A percentile compares a stretch with the other conserved stretches of the same genome.
Evolutionary conservation across 2,888 invertebrate genomes (phyloP).

Genomic region (Pelosia muscerda): DNA sequence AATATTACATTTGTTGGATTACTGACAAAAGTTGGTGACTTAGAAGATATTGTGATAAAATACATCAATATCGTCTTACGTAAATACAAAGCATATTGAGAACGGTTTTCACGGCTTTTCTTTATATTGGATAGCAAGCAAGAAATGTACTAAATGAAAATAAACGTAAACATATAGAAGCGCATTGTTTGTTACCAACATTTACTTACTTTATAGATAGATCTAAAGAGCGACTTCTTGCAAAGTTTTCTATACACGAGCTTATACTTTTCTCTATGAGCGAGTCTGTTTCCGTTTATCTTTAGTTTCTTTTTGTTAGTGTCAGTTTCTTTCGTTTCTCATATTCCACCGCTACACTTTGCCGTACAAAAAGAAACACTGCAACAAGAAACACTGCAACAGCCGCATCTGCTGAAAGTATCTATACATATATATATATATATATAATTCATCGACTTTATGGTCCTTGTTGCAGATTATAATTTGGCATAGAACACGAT

Average conservation of each 20-base stretch:
- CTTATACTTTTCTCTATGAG: slow-evolving; percentile 82
- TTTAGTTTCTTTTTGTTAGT: slow-evolving; percentile 77
- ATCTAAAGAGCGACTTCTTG: slow-evolving; percentile 66
- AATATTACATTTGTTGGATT: slow-evolving; percentile 74
- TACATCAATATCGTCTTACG: slow-evolving; percentile 18
- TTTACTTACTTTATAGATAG: slow-evolving; percentile 68
- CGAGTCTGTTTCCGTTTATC: slow-evolving; percentile 83
- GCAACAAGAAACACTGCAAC: slow-evolving; percentile 55
- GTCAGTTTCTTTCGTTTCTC: slow-evolving; percentile 77
- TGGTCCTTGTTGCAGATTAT: slow-evolving; percentile 8
- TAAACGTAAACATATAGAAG: slow-evolving; percentile 12
- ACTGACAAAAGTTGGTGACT: slow-evolving; percentile 57
- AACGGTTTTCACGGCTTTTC: not conserved
- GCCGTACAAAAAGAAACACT: slow-evolving; percentile 64
- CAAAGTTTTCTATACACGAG: slow-evolving; percentile 78
- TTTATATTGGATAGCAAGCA: not conserved
- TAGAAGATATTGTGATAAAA: slow-evolving; percentile 35
- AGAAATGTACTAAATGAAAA: slow-evolving; percentile 10
- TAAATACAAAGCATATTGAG: not conserved
- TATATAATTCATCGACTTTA: slow-evolving; percentile 13
- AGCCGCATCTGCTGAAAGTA: slow-evolving; percentile 42
- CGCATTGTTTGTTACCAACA: slow-evolving; percentile 58
- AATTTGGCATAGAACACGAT: too few relatives aligned
- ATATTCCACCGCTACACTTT: slow-evolving; percentile 75
- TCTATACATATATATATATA: not conserved